These are phyloP conservation scores for Eulemur albifrons DNA, from an alignment of 2,797 vertebrate genomes.

Conservation along the genomic window DNA sequence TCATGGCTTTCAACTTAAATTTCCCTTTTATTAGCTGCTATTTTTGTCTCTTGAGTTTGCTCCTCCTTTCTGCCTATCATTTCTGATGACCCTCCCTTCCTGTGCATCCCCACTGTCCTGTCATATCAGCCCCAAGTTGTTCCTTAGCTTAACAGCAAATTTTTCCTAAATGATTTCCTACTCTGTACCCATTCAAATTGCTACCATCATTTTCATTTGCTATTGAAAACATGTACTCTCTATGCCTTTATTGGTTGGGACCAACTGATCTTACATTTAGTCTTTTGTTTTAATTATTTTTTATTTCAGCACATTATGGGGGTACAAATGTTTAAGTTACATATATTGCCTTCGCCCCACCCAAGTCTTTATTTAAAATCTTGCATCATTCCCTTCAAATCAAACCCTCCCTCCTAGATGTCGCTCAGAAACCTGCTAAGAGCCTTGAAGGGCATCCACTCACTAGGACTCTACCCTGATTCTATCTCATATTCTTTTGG, in stretches of 20 bases:
- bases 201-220: neutral
- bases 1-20: neutral
- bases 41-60: neutral
- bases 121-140: neutral
- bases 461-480: neutral
- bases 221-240: constrained; percentile 5
- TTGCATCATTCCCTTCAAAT: neutral
- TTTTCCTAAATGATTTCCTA: constrained; percentile 12
- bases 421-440: constrained; percentile 24
- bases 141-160: neutral
- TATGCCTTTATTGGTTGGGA: neutral
- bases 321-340: no score
- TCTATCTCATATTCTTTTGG: neutral
- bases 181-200: neutral
- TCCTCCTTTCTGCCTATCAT: neutral
- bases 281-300: neutral
- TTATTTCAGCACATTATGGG: no score
- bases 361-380: neutral
- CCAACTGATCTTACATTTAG: neutral
- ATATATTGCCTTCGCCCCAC: no score
- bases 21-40: constrained; percentile 1
- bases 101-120: neutral
- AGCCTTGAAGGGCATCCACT: neutral
- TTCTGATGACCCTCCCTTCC: neutral
- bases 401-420: neutral